Evolutionary conservation across 1,140 invertebrate species (phyloP), one percentile per base, ranked within the genome.

Genomic region (Papilio polytes): DNA sequence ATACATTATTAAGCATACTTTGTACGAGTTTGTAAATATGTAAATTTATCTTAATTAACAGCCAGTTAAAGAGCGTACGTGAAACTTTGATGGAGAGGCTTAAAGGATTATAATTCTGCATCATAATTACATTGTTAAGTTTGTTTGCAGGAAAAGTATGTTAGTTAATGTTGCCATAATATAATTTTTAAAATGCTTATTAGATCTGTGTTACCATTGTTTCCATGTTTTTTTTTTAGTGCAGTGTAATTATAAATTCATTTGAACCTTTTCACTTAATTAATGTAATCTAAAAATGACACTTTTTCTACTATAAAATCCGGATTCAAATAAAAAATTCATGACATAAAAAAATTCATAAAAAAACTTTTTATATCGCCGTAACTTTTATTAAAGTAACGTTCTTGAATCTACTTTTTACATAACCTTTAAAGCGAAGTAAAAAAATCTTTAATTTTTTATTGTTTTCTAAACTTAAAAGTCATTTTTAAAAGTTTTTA

Each of bases 71-170:
- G n/a, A n/a, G n/a, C n/a, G n/a, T n/a, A n/a, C n/a, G n/a, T n/a
- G n/a, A n/a, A n/a, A n/a, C n/a, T n/a, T n/a, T n/a, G n/a, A n/a
- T n/a, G n/a, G n/a, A n/a, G n/a, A n/a, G n/a, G n/a, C 76, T 78
- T 78, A 66, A 66, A 63, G 56, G 76, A 78, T 78, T 78, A 78
- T 63, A 46, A 63, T 56, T 63, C 56, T 78, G 76, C 76, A 66
- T 63, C 63, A 53, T 78, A 46, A 78, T 66, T 63, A 78, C 76
- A 78, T 63, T 78, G 76, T 63, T 78, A 48, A 78, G 53, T 22
- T 10, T 63, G n/a, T 56, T 77, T 59, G 53, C n/a, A 51, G 13
- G 51, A 77, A 78, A 78, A 36, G 31, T 78, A 63, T 78, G 76
- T 46, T 78, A 78, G n/a, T n/a, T n/a, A n/a, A 78, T 44, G 77